Base-by-base conservation (phyloP, 2,888 invertebrate genomes). In the Synanthedon myopaeformis region DNA sequence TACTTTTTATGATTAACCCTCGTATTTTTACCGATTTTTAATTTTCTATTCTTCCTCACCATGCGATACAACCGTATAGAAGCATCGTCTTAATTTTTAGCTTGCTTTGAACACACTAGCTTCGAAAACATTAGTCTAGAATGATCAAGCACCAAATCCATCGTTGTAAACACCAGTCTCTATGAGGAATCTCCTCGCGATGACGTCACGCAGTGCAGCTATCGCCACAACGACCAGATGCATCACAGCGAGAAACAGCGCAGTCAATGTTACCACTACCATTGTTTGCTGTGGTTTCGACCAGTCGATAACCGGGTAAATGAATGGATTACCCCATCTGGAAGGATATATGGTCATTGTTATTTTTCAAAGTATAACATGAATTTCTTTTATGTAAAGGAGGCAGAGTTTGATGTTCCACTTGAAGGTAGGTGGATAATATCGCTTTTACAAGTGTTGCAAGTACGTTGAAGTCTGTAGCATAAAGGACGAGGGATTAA, bases 291-390 rank as follows among this genome's bases (percentile, higher is more conserved):
- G 83, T 0, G 94, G 93, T 65, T 91, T 91, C 51, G 90, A 87
- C 95, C 95, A 96, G 82, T 95, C 91, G 61, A 96, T 87, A 58
- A 94, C 91, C 41, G 92, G 91, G 76, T 96, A 96, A 66, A 96
- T 92, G 72, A 91, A 92, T 49, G 88, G 85, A 61, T 90, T 82
- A 54, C 93, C 92, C 76, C 90, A 89, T 60, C 93, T 92, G 76
- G 51, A 88, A 88, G 56, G 41, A 55, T 53, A 57, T 51, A 51
- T 35, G 10, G 35, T 3, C 8, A 35, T 10, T 35, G 35, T 35
- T 35, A 35, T 35, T 35, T 35, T 35, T 3, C 23, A 13, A 41
- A 28, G 8, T 41, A 23, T 45, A 13, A 8, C n/a, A 35, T 17
- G 2, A 17, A 35, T 35, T 10, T 35, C 8, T 35, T 35, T 10